These are phyloP conservation scores for Drosophila nr. perissopoda DNA, from an alignment of 2,888 invertebrate genomes.

Conservation along the genomic window DNA sequence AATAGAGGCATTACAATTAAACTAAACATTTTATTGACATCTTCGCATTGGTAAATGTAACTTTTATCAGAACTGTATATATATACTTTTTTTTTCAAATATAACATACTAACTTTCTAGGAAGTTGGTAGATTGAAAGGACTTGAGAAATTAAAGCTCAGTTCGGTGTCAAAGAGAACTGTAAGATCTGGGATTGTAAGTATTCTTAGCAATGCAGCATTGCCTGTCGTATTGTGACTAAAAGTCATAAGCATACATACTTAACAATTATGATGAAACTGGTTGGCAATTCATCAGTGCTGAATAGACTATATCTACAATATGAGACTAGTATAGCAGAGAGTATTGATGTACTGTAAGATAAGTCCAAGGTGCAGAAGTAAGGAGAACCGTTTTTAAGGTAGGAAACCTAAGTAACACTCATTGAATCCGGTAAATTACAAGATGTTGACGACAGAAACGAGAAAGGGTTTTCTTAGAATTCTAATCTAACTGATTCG, in stretches of 20 bases:
- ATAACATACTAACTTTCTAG: neutral
- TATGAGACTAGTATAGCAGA: neutral
- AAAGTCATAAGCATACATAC: too few species aligned
- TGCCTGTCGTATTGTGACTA: too few species aligned
- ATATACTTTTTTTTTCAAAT: neutral
- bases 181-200: neutral
- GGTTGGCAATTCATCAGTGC: neutral
- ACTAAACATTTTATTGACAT: neutral
- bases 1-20: neutral
- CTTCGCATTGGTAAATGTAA: neutral
- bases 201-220: neutral
- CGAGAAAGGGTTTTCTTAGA: neutral
- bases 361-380: neutral
- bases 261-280: neutral
- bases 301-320: neutral
- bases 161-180: neutral
- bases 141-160: neutral
- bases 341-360: neutral
- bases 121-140: neutral
- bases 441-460: neutral
- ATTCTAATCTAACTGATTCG: neutral
- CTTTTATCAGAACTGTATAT: neutral
- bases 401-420: neutral
- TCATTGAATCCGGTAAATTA: neutral
- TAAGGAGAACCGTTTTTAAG: neutral